A percentile compares a stretch with the other conserved stretches of the same genome.
Evolutionary conservation across 2,113 vertebrate species (phyloP).

Genomic region (Petromus typicus): DNA sequence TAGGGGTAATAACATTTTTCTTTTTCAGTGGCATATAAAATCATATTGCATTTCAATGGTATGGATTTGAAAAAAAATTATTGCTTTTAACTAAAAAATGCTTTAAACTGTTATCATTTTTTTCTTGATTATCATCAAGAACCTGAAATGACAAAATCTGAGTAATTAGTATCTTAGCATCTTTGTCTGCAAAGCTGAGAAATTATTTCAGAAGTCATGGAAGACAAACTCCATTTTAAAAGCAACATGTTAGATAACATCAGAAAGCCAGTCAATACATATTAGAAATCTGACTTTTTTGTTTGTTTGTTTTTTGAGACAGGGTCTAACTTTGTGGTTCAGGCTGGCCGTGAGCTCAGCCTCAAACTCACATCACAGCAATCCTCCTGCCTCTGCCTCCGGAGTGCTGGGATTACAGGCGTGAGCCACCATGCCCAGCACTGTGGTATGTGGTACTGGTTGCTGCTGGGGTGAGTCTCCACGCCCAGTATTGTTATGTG

Average conservation of each 20-base stretch:
- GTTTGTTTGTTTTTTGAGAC: too few relatives aligned
- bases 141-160: background rate
- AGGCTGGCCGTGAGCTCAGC: too few relatives aligned
- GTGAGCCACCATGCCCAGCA: too few relatives aligned
- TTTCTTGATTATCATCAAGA: slow-evolving; percentile 9
- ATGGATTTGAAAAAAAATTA: background rate
- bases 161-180: background rate
- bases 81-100: background rate
- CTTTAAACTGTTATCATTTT: background rate
- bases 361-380: too few relatives aligned
- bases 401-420: too few relatives aligned
- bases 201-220: background rate
- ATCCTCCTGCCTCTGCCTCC: too few relatives aligned
- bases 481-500: too few relatives aligned
- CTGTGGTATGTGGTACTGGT: too few relatives aligned
- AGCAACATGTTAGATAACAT: background rate
- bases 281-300: background rate
- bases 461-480: too few relatives aligned
- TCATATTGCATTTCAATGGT: background rate
- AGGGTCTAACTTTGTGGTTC: too few relatives aligned
- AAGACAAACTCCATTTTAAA: background rate
- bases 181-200: background rate
- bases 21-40: slow-evolving; percentile 27
- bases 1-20: background rate
- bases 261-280: background rate